These are phyloP conservation scores for Catharus minimus DNA, from an alignment of 2,113 vertebrate species.

Conservation along the genomic window DNA sequence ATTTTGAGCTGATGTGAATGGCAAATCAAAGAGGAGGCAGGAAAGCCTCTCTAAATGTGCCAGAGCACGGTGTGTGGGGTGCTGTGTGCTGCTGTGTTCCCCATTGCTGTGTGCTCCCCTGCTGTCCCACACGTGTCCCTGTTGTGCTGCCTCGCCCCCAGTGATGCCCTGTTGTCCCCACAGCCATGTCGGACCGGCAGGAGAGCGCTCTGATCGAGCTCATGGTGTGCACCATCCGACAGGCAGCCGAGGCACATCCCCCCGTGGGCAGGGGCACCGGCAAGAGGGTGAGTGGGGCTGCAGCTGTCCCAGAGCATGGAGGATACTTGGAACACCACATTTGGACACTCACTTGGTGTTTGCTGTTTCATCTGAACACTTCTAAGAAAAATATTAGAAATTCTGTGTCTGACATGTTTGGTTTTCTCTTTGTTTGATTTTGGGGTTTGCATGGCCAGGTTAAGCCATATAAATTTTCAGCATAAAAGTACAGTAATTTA, in stretches of 20 bases:
- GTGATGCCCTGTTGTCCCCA: background rate
- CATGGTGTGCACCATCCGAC: conserved; percentile 95
- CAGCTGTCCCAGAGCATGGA: background rate
- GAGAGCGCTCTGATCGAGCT: conserved; percentile 97
- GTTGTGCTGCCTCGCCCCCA: background rate
- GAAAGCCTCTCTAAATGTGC: background rate
- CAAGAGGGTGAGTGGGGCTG: conserved; percentile 84
- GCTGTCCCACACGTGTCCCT: background rate
- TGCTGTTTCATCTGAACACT: background rate
- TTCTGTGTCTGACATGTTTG: background rate
- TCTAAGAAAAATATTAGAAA: background rate
- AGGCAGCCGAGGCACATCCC: conserved; percentile 96
- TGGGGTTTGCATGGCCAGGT: background rate
- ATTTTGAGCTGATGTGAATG: background rate
- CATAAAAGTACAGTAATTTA: background rate
- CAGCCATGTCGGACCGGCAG: conserved; percentile 95
- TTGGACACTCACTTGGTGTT: background rate
- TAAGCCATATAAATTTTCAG: background rate
- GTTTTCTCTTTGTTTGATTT: background rate
- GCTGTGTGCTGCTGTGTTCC: background rate
- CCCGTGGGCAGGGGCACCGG: conserved; percentile 97
- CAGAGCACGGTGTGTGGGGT: background rate
- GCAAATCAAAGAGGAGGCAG: background rate
- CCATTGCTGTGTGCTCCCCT: background rate
- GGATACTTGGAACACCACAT: background rate